These are phyloP conservation scores for Ladona fulva DNA, from an alignment of 1,140 invertebrate genomes.

Conservation along the genomic window DNA sequence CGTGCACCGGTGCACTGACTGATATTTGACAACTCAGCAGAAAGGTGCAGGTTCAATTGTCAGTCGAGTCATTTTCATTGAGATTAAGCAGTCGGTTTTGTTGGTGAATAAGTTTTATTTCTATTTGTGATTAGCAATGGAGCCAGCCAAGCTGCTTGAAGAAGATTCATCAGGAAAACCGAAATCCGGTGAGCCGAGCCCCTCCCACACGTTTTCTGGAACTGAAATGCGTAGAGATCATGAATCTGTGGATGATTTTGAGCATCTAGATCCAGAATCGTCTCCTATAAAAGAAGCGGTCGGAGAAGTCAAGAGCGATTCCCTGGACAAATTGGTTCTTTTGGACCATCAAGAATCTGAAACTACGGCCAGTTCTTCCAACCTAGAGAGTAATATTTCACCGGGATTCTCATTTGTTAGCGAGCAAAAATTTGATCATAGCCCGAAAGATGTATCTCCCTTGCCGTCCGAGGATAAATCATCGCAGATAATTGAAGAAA, in stretches of 20 bases:
- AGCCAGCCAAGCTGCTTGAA: background rate
- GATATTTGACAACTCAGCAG: constrained; percentile 12
- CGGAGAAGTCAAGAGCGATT: background rate
- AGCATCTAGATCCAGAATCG: constrained; percentile 14
- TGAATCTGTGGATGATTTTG: constrained; percentile 17
- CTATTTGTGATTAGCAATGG: background rate
- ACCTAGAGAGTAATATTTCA: background rate
- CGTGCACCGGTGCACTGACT: background rate
- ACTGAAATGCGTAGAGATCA: constrained; percentile 14
- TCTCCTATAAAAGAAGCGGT: constrained; percentile 8
- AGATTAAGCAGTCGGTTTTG: background rate
- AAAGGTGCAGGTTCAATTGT: background rate
- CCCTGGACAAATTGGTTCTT: background rate
- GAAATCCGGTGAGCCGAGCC: constrained; percentile 10
- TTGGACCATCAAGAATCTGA: background rate
- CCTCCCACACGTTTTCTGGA: constrained; percentile 11
- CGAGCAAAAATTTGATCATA: background rate
- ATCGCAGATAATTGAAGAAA: background rate
- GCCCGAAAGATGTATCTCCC: background rate
- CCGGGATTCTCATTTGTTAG: background rate
- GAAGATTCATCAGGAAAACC: constrained; percentile 2
- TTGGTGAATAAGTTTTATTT: constrained; percentile 8
- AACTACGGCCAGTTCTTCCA: background rate
- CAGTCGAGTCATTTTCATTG: background rate
- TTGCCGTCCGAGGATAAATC: background rate